Conservation (phyloP, 2,797 vertebrate genomes). For the Esox masquinongy region DNA sequence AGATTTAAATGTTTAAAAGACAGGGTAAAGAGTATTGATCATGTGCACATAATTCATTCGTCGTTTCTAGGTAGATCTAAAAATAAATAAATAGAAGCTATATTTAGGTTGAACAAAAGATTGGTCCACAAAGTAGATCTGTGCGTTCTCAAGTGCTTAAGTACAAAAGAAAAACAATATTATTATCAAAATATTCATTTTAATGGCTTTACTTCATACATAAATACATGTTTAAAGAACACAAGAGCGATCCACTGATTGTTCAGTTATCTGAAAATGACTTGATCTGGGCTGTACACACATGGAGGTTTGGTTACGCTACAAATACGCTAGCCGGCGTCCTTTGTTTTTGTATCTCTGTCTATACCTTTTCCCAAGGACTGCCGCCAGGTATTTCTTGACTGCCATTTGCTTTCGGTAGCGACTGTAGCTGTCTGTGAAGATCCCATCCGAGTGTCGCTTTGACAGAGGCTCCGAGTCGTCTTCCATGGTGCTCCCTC, state of each 20-base stretch:
- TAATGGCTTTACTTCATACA: slow-evolving; percentile 99
- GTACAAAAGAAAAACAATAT: slow-evolving; percentile 99
- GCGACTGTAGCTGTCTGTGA: slow-evolving; percentile 99
- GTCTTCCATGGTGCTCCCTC: slow-evolving; percentile 78
- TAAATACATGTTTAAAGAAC: slow-evolving; percentile 98
- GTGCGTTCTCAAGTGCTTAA: slow-evolving; percentile 98
- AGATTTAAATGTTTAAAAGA: slow-evolving; percentile 86
- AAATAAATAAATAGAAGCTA: slow-evolving; percentile 68
- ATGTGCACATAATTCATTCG: slow-evolving; percentile 79
- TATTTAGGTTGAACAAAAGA: slow-evolving; percentile 84
- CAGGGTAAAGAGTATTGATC: slow-evolving; percentile 82
- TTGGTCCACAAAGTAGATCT: slow-evolving; percentile 98
- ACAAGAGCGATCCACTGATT: slow-evolving; percentile 83
- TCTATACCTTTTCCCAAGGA: slow-evolving; percentile 99
- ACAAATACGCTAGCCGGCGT: slow-evolving; percentile 96
- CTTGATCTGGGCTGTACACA: slow-evolving; percentile 83
- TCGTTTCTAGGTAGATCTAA: slow-evolving; percentile 77
- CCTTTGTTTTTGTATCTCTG: slow-evolving; percentile 99
- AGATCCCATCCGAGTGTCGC: slow-evolving; percentile 97
- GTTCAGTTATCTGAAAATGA: slow-evolving; percentile 83
- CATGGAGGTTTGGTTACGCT: slow-evolving; percentile 77
- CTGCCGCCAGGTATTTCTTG: slow-evolving; percentile 98
- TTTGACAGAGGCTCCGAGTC: slow-evolving; percentile 92
- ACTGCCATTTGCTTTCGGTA: slow-evolving; percentile 99
- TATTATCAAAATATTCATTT: slow-evolving; percentile 99